phyloP scores from a whole-genome alignment of 2,888 invertebrate species.

The Machimus atricapillus region DNA sequence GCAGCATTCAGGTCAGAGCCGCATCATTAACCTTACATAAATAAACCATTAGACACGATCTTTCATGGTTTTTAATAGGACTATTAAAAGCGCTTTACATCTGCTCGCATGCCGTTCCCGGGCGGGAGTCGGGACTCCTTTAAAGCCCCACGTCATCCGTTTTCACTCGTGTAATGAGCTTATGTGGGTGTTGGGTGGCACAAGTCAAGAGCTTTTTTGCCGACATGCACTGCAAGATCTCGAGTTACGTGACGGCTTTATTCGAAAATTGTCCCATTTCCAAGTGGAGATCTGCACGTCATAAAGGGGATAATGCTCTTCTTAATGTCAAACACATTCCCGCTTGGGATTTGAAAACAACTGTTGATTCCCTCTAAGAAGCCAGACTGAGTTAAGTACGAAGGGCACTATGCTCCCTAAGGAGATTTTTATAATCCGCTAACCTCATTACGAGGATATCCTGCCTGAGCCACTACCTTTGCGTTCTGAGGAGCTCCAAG shows the following conservation, averaged over 20 bases:
- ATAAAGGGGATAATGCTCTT: constrained; percentile 46
- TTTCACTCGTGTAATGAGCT: constrained; percentile 45
- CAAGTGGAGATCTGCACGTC: constrained; percentile 45
- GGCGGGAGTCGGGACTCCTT: constrained; percentile 24
- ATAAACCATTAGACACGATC: constrained; percentile 48
- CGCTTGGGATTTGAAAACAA: constrained; percentile 44
- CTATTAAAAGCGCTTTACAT: constrained; percentile 47
- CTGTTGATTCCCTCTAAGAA: constrained; percentile 42
- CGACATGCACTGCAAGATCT: constrained; percentile 34
- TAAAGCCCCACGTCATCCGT: constrained; percentile 43
- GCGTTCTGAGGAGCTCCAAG: background rate
- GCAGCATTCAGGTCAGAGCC: constrained; percentile 40
- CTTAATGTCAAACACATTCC: constrained; percentile 47
- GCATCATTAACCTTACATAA: constrained; percentile 47
- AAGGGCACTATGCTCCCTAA: constrained; percentile 1
- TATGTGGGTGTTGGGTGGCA: constrained; percentile 36
- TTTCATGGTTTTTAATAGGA: constrained; percentile 47
- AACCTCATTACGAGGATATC: constrained; percentile 3
- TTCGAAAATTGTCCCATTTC: constrained; percentile 47
- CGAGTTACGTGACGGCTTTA: constrained; percentile 47
- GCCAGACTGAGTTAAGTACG: background rate
- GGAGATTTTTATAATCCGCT: constrained; percentile 35
- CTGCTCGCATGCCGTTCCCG: constrained; percentile 39
- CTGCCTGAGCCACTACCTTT: background rate
- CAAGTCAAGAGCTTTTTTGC: constrained; percentile 38